Percentiles rank a stretch among this genome's conserved stretches.
These are phyloP conservation scores for Drosophila arizonae DNA, from an alignment of 1,140 invertebrate genomes.

Conservation along the genomic window DNA sequence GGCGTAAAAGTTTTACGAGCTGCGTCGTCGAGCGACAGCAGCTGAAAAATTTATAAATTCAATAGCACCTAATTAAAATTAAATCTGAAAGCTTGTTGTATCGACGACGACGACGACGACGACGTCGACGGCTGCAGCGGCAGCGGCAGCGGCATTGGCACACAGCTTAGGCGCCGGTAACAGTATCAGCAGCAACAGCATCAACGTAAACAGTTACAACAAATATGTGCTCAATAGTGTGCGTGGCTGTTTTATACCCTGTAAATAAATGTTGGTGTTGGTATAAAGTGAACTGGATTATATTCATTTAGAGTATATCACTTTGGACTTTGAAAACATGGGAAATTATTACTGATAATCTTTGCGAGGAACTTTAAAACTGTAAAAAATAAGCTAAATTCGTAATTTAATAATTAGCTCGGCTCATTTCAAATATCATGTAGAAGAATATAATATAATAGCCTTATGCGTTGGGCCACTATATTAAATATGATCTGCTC, in stretches of 20 bases:
- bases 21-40: conserved; percentile 54
- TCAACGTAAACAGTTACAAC: conserved; percentile 15
- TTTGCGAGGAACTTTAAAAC: too few species aligned
- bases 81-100: conserved; percentile 77
- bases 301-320: neutral
- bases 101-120: conserved; percentile 51
- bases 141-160: conserved; percentile 26
- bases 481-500: too few species aligned
- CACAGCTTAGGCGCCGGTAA: conserved; percentile 51
- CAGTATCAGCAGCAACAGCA: conserved; percentile 9
- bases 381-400: too few species aligned
- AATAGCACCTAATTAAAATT: conserved; percentile 82
- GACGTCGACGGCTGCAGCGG: conserved; percentile 24
- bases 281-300: too few species aligned
- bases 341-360: too few species aligned
- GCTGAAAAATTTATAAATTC: conserved; percentile 80
- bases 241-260: neutral
- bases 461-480: too few species aligned
- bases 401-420: too few species aligned
- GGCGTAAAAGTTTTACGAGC: conserved; percentile 68
- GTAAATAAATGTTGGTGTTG: neutral
- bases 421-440: too few species aligned
- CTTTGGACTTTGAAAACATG: too few species aligned
- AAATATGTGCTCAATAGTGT: neutral
- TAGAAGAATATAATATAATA: too few species aligned